These are phyloP conservation scores for Phataginus tricuspis DNA, from an alignment of 2,797 vertebrate genomes.

Conservation along the genomic window DNA sequence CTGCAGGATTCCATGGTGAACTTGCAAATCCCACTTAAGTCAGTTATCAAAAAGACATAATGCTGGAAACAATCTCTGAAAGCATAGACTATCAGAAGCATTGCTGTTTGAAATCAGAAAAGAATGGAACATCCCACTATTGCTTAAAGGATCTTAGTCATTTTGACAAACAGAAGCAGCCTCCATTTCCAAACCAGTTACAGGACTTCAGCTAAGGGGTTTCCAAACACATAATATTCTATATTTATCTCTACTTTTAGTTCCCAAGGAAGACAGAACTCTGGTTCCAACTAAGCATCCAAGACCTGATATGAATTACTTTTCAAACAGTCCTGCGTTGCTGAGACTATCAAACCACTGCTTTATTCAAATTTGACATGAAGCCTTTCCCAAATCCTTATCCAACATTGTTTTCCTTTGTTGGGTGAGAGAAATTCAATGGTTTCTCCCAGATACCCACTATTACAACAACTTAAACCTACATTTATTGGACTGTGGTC, in stretches of 20 bases:
- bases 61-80: not conserved
- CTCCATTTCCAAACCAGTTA: not conserved
- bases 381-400: not conserved
- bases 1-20: not conserved
- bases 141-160: not conserved
- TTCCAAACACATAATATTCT: not conserved
- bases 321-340: not conserved
- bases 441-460: not conserved
- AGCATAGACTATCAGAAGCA: not conserved
- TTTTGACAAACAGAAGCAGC: not conserved
- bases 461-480: not conserved
- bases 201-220: not conserved
- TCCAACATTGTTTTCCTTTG: not conserved
- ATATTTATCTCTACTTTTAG: not conserved
- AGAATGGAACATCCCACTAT: not conserved
- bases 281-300: not conserved
- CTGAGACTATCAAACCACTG: not conserved
- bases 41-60: not conserved
- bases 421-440: not conserved
- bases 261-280: not conserved
- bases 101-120: not conserved
- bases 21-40: not conserved
- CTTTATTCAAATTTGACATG: not conserved
- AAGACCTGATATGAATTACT: not conserved
- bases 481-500: not conserved